These are phyloP conservation scores for Choristoneura fumiferana DNA, from an alignment of 1,140 invertebrate genomes.

Conservation along the genomic window DNA sequence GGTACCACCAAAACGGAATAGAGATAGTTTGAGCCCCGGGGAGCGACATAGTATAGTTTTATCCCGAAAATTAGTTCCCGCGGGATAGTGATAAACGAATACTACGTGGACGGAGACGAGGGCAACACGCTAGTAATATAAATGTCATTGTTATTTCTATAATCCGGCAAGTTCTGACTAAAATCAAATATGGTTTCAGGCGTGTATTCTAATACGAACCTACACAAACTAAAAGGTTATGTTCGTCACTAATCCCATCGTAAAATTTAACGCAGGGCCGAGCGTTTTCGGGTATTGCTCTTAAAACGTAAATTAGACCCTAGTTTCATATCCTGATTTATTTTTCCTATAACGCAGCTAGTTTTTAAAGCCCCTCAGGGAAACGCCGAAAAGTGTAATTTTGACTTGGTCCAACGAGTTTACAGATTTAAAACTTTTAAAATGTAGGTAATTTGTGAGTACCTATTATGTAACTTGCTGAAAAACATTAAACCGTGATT, in stretches of 20 bases:
- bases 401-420: background rate
- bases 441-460: no score
- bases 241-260: slow-evolving; percentile 9
- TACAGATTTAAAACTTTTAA: background rate
- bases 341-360: background rate
- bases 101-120: no score
- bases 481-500: background rate
- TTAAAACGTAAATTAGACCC: slow-evolving; percentile 7
- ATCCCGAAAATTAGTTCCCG: no score
- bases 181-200: no score
- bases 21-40: no score
- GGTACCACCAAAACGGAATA: no score
- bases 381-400: background rate
- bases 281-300: background rate
- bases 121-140: no score
- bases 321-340: slow-evolving; percentile 9
- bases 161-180: no score
- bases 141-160: no score
- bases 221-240: slow-evolving; percentile 15
- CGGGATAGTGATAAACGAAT: no score
- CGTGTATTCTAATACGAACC: background rate
- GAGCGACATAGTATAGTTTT: no score
- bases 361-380: background rate
- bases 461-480: background rate
- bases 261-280: slow-evolving; percentile 2